Base-by-base conservation (phyloP, 2,113 vertebrate species). In the Melozone crissalis region DNA sequence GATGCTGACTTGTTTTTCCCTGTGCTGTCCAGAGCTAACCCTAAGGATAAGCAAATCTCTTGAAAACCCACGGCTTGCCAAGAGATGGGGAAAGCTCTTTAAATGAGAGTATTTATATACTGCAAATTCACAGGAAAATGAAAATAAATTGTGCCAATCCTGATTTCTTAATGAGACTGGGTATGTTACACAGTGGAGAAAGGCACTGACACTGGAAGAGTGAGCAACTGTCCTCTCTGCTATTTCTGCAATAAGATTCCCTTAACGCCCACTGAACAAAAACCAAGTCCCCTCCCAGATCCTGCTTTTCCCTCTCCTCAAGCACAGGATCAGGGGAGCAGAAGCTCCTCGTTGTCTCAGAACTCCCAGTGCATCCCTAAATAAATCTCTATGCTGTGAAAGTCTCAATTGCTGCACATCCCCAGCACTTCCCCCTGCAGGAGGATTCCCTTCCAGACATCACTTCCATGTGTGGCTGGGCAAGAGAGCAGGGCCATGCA, bases 401-500 rank as follows among this genome's bases (percentile, higher is more conserved):
- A 94, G 26, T 35, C 65, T 65, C 8, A 0, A 30, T 82, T 65
- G 23, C 26, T 68, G 1, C 41, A 11, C 47, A n/a, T 9, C 37
- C 51, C 41, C 27, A 59, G 37, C 24, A 26, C 33, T 22, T 86
- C 33, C 23, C 21, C 15, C 30, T 2, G 3, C 76, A 71, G 33
- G 31, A 90, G 35, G 24, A 59, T 89, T 61, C 44, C 61, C 35
- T 49, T 85, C 57, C 74, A 72, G 57, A 44, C 3, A 19, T 31
- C 22, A 10, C 35, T 63, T 76, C 43, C 83, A 75, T 2, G 11
- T 28, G 61, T 31, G 57, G 39, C 33, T 33, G 13, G 49, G 24
- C 35, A 54, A 19, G 30, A 35, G 2, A 59, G 26, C 16, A 2
- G 3, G 4, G 54, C 55, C 28, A 0, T 1, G 12, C 59, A 14